These are phyloP conservation scores for Cerceris ruficornis DNA, from an alignment of 2,888 invertebrate genomes.

Conservation along the genomic window DNA sequence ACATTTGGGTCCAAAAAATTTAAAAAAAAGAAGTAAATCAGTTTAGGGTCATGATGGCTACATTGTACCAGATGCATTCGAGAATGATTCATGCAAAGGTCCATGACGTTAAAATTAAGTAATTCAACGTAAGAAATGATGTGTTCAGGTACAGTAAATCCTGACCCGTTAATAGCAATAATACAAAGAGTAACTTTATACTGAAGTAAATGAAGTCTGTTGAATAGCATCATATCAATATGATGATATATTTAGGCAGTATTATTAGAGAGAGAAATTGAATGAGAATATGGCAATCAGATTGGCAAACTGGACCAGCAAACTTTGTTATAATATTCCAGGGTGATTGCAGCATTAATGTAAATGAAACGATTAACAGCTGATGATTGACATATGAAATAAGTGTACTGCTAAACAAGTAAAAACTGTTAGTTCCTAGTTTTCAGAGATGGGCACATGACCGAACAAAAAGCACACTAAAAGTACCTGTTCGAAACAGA, in stretches of 20 bases:
- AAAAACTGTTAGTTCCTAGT: constrained; percentile 73
- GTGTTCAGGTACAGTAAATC: constrained; percentile 68
- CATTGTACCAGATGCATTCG: constrained; percentile 61
- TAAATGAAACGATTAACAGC: constrained; percentile 37
- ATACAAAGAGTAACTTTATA: constrained; percentile 63
- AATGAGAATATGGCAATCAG: constrained; percentile 65
- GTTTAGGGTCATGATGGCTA: constrained; percentile 52
- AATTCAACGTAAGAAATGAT: constrained; percentile 60
- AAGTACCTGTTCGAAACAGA: constrained; percentile 71
- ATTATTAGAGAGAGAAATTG: constrained; percentile 64
- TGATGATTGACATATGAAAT: constrained; percentile 44
- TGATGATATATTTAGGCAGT: constrained; percentile 72
- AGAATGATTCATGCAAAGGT: constrained; percentile 60
- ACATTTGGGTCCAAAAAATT: constrained; percentile 63
- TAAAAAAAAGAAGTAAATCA: constrained; percentile 34
- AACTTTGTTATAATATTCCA: constrained; percentile 65
- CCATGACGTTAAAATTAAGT: constrained; percentile 73
- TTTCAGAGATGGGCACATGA: constrained; percentile 71
- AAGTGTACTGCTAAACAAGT: constrained; percentile 60
- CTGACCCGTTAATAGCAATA: constrained; percentile 71
- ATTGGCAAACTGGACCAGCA: constrained; percentile 71
- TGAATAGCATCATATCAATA: constrained; percentile 65
- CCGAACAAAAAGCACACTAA: constrained; percentile 68
- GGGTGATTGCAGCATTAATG: constrained; percentile 62
- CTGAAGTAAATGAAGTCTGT: constrained; percentile 60